A percentile compares a stretch with the other conserved stretches of the same genome.
Conservation (phyloP, 37 sponge, comb jelly and placozoan genomes). For the Sycon ciliatum region DNA sequence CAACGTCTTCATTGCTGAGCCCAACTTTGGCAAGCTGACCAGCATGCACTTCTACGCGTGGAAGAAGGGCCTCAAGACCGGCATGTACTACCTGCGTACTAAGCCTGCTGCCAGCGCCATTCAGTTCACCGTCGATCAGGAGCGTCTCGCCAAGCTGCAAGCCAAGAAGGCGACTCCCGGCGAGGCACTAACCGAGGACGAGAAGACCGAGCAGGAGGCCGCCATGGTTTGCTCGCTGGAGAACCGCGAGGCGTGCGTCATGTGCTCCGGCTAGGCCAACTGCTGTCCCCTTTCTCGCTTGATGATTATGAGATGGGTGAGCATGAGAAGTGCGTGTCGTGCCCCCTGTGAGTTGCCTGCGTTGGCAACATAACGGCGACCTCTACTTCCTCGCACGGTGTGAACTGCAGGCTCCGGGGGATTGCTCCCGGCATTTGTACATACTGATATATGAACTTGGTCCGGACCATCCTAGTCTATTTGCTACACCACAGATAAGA, state of each 20-base stretch:
- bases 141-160: slow-evolving; percentile 33
- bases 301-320: too few species aligned
- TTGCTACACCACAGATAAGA: too few species aligned
- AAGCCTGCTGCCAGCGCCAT: slow-evolving; percentile 89
- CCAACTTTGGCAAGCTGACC: slow-evolving; percentile 89
- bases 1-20: slow-evolving; percentile 92
- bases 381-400: too few species aligned
- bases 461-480: too few species aligned
- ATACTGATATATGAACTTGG: too few species aligned
- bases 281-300: too few species aligned
- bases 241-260: slow-evolving; percentile 81
- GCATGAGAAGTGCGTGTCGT: too few species aligned
- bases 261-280: slow-evolving; percentile 69
- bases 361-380: too few species aligned
- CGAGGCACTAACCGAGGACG: neutral
- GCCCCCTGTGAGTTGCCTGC: too few species aligned
- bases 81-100: slow-evolving; percentile 96
- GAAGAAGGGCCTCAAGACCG: slow-evolving; percentile 98
- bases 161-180: neutral
- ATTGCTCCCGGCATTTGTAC: too few species aligned
- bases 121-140: slow-evolving; percentile 98
- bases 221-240: slow-evolving; percentile 63
- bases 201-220: slow-evolving; percentile 43
- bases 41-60: slow-evolving; percentile 99
- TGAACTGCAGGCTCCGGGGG: too few species aligned